Base-by-base conservation (phyloP, 1,140 invertebrate genomes). In the Sarcophaga bullata region DNA sequence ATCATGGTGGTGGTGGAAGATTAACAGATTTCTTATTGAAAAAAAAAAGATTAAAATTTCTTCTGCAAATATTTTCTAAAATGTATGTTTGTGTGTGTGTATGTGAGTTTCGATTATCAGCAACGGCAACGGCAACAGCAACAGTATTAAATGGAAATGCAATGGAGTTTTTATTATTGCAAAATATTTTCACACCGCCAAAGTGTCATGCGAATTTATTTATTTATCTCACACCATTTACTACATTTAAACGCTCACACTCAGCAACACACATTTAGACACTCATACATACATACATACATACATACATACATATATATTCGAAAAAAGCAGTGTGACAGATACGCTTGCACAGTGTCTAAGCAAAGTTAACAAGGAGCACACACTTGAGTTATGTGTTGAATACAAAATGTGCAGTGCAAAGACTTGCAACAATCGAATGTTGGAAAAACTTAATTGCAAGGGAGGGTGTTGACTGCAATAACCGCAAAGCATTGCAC, bases 11-110 rank as follows among this genome's bases (percentile, higher is more conserved):
- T 19, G 50, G 50, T 78, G 75, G 50, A 78, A 78, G 50, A 48
- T 78, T 52, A 52, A 50, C 75, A 48, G 75, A 78, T 78, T 78
- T 78, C 48, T 52, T 78, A 78, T 78, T 78, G 75, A 78, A 76
- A 78, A 50, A n/a, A 48, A 78, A 76, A 48, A 49, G 47, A n/a
- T 76, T 17, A 49, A n/a, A 15, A 72, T 72, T 72, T 19, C 25
- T 37, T 37, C 25, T 37, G 4, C 25, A 37, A 37, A 8, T 68
- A 19, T 10, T 25, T 6, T 25, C 1, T 68, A 17, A 17, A 25
- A 68, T 68, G 17, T 58, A 1, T 13, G 15, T 58, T 11, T 58
- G 13, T 58, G 13, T 58, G 10, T 58, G 54, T 58, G 6, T 58
- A 6, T n/a, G n/a, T 13, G 54, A 7, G 17, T 10, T 19, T 37